These are phyloP conservation scores for Tadarida brasiliensis DNA, from an alignment of 2,797 vertebrate species.

Conservation along the genomic window DNA sequence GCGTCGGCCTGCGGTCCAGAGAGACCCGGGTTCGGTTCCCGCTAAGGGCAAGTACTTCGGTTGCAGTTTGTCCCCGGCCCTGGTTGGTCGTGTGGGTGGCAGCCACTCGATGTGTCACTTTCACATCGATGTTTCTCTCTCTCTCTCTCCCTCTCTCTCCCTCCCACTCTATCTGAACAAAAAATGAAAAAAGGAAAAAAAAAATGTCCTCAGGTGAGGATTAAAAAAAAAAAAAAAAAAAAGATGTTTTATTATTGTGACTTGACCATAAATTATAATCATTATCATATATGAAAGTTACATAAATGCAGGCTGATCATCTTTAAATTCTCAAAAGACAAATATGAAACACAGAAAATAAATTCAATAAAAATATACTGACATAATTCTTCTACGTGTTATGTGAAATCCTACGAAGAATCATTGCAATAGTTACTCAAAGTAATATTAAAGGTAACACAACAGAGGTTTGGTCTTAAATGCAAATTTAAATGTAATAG, in stretches of 20 bases:
- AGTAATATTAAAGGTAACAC: neutral
- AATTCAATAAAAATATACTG: neutral
- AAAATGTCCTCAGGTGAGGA: too few relatives aligned
- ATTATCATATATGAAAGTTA: conserved; percentile 32
- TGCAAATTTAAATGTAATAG: neutral
- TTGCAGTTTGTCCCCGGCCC: too few relatives aligned
- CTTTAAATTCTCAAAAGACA: conserved; percentile 42
- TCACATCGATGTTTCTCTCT: too few relatives aligned
- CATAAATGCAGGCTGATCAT: conserved; percentile 22
- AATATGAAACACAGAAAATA: conserved; percentile 35
- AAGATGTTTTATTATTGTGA: conserved; percentile 45
- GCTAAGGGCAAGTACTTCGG: too few relatives aligned
- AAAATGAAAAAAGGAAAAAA: too few relatives aligned
- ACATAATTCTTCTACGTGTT: conserved; percentile 39
- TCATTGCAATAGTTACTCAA: conserved; percentile 8
- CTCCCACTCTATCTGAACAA: too few relatives aligned
- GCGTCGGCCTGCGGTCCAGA: too few relatives aligned
- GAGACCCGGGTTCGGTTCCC: too few relatives aligned
- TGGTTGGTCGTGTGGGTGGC: too few relatives aligned
- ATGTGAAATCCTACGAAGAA: neutral
- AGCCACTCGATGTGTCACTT: too few relatives aligned
- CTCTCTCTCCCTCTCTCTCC: too few relatives aligned
- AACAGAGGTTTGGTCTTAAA: conserved; percentile 9
- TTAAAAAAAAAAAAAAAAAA: too few relatives aligned
- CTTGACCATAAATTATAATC: neutral